Evolutionary conservation across 2,888 invertebrate species (phyloP).

Genomic region (Platycheirus albimanus): DNA sequence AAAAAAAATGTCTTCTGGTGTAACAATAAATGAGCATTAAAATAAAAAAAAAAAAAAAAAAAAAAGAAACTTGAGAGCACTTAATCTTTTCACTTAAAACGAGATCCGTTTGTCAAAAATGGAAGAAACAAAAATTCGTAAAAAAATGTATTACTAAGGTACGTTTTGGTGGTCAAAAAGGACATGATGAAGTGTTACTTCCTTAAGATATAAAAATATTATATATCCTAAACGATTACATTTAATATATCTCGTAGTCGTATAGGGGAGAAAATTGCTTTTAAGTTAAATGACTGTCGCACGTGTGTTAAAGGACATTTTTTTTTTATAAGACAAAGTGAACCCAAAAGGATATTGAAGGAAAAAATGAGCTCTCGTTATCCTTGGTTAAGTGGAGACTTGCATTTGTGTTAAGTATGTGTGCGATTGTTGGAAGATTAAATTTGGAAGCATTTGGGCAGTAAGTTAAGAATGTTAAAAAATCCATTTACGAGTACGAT

Average conservation of each 20-base stretch:
- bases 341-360: neutral
- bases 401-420: conserved; percentile 20
- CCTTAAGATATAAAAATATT: neutral
- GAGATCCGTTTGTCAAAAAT: neutral
- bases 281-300: conserved; percentile 64
- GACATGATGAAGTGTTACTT: conserved; percentile 57
- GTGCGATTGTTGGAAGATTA: conserved; percentile 3
- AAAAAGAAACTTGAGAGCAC: conserved; percentile 1
- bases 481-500: too few species aligned
- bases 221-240: neutral
- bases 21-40: neutral
- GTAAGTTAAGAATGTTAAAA: too few species aligned
- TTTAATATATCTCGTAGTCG: neutral
- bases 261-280: conserved; percentile 55
- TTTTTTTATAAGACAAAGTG: neutral
- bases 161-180: conserved; percentile 46
- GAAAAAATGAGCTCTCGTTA: neutral
- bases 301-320: conserved; percentile 29
- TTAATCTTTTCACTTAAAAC: conserved; percentile 18
- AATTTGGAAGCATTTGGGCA: conserved; percentile 8
- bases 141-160: conserved; percentile 56
- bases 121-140: conserved; percentile 14
- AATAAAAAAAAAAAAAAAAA: neutral
- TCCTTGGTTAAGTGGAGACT: conserved; percentile 11
- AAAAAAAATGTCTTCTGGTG: conserved; percentile 18